These are phyloP conservation scores for Gobio occitaniae DNA, from an alignment of 2,797 vertebrate genomes.

Conservation along the genomic window DNA sequence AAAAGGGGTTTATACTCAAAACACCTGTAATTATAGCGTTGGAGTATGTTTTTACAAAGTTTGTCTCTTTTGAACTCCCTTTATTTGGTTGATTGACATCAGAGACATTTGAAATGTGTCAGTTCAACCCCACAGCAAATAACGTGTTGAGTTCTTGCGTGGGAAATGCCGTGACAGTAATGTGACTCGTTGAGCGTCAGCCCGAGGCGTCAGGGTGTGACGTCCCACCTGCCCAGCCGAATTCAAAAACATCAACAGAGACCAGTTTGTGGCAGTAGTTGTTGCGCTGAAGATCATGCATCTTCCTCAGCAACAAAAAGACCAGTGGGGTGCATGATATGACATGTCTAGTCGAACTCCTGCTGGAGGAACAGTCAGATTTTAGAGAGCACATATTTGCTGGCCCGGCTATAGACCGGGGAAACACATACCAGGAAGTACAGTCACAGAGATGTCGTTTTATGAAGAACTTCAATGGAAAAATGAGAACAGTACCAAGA, in stretches of 20 bases:
- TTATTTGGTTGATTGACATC: constrained; percentile 33
- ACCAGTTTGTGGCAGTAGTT: constrained; percentile 24
- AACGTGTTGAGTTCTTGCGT: constrained; percentile 19
- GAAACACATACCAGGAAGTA: constrained; percentile 10
- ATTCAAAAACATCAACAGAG: constrained; percentile 21
- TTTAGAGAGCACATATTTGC: background rate
- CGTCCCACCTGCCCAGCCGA: constrained; percentile 5
- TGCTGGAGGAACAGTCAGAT: constrained; percentile 5
- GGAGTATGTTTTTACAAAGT: background rate
- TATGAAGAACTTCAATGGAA: background rate
- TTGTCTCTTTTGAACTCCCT: background rate
- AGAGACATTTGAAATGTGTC: constrained; percentile 21
- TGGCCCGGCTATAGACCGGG: background rate
- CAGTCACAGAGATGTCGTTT: background rate
- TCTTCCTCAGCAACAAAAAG: constrained; percentile 21
- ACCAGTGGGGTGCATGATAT: constrained; percentile 14
- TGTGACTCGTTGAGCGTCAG: background rate
- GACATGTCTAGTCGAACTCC: constrained; percentile 25
- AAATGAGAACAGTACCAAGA: background rate
- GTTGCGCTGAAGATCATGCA: constrained; percentile 1
- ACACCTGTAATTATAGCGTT: constrained; percentile 25
- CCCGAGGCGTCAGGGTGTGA: constrained; percentile 38
- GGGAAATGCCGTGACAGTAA: constrained; percentile 18
- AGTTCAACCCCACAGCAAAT: background rate
- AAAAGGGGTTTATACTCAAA: background rate